phyloP scores from a whole-genome alignment of 2,113 vertebrate genomes.

The Nansenia antarctica region DNA sequence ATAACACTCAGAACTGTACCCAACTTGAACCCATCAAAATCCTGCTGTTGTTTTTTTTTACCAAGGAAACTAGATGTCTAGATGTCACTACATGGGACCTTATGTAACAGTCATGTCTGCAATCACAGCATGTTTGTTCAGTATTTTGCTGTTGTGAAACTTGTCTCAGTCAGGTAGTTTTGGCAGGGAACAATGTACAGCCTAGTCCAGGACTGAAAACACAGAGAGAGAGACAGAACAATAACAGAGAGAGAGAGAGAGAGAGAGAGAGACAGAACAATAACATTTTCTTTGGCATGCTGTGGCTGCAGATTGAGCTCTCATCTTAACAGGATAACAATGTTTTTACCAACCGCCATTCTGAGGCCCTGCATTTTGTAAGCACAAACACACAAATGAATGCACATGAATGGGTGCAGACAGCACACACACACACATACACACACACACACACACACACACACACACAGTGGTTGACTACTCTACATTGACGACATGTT shows the following conservation, averaged over 20 bases:
- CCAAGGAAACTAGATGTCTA: no score
- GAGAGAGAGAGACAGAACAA: background rate
- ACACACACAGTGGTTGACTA: background rate
- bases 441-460: slow-evolving; percentile 24
- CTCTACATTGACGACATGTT: background rate
- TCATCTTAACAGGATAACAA: slow-evolving; percentile 40
- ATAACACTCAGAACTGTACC: no score
- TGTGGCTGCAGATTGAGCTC: slow-evolving; percentile 28
- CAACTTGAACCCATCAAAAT: no score
- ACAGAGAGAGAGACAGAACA: background rate
- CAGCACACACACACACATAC: background rate
- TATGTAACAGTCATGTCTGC: background rate
- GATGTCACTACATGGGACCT: background rate
- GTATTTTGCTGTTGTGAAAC: background rate
- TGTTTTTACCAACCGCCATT: no score
- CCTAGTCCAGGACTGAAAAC: background rate
- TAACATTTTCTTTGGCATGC: slow-evolving; percentile 25
- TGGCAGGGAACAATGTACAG: background rate
- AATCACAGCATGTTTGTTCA: background rate
- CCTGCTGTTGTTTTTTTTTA: no score
- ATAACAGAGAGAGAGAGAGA: slow-evolving; percentile 5
- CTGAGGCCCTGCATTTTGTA: no score
- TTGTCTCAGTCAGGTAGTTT: background rate
- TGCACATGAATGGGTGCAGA: background rate
- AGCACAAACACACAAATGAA: background rate